Conservation (phyloP, 2,797 vertebrate genomes). For the Momotus momota region DNA sequence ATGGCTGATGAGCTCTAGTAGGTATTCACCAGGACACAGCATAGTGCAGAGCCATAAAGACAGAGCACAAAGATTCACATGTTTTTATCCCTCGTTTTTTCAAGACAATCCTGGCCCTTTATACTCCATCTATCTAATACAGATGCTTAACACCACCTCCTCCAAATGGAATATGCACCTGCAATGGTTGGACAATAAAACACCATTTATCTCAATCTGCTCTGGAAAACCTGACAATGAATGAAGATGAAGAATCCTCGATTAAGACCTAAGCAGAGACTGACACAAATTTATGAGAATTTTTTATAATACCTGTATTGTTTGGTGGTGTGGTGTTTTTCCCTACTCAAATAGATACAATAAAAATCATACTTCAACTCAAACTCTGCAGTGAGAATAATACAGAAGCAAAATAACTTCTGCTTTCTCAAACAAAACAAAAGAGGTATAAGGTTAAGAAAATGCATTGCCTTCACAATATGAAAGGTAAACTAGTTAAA, state of each 20-base stretch:
- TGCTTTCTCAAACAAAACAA: conserved; percentile 27
- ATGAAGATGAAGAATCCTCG: conserved; percentile 28
- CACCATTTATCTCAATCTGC: conserved; percentile 43
- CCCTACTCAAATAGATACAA: not conserved
- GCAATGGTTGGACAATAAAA: conserved; percentile 34
- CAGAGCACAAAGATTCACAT: not conserved
- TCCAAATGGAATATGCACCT: conserved; percentile 14
- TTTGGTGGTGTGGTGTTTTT: not conserved
- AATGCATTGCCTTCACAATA: conserved; percentile 43
- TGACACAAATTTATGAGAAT: conserved; percentile 26
- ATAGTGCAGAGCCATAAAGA: not conserved
- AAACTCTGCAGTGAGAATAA: conserved; percentile 5
- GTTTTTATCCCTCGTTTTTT: not conserved
- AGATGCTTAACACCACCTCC: not conserved
- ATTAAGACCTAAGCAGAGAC: conserved; percentile 35
- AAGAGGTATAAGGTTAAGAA: conserved; percentile 28
- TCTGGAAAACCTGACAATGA: conserved; percentile 40
- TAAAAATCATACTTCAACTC: conserved; percentile 23
- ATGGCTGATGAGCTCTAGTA: not conserved
- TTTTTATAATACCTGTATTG: conserved; percentile 7
- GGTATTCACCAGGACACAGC: not conserved
- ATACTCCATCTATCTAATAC: not conserved
- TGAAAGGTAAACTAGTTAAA: conserved; percentile 6
- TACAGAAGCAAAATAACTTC: conserved; percentile 4
- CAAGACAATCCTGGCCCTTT: not conserved